Conservation (phyloP, 2,113 vertebrate species). For the Synodontis membranacea region DNA sequence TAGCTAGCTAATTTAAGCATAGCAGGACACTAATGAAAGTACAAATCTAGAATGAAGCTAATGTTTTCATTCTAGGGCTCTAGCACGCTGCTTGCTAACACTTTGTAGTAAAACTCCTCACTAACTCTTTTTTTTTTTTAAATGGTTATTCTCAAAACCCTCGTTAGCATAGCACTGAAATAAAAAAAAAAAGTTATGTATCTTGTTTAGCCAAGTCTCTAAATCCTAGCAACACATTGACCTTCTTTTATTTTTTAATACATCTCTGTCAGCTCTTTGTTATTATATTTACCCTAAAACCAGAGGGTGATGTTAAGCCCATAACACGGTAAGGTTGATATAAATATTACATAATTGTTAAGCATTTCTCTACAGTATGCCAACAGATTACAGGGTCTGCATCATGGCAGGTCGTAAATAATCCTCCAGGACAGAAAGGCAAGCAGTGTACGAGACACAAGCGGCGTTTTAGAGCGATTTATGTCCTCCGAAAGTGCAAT, state of each 20-base stretch:
- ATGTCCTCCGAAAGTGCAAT: constrained; percentile 15
- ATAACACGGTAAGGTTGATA: neutral
- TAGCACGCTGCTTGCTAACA: neutral
- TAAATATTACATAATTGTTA: neutral
- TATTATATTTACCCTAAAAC: neutral
- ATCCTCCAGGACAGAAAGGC: neutral
- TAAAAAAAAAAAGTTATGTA: neutral
- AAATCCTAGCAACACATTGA: neutral
- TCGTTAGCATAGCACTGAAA: no score
- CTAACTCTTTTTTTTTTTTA: neutral
- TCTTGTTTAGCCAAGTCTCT: neutral
- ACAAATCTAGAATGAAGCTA: neutral
- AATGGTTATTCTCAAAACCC: no score
- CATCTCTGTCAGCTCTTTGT: neutral
- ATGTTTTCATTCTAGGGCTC: neutral
- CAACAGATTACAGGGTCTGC: constrained; percentile 6
- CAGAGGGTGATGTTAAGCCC: neutral
- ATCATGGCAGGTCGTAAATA: neutral
- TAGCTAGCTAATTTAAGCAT: neutral
- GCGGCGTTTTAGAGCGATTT: constrained; percentile 18
- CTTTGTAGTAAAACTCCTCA: no score
- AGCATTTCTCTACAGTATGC: neutral
- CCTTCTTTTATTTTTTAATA: neutral
- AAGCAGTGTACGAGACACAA: neutral
- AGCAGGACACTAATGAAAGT: neutral